Percentiles rank a stretch among this genome's conserved stretches.
Evolutionary conservation across 2,113 vertebrate species (phyloP).

Genomic region (Centropristis striata): DNA sequence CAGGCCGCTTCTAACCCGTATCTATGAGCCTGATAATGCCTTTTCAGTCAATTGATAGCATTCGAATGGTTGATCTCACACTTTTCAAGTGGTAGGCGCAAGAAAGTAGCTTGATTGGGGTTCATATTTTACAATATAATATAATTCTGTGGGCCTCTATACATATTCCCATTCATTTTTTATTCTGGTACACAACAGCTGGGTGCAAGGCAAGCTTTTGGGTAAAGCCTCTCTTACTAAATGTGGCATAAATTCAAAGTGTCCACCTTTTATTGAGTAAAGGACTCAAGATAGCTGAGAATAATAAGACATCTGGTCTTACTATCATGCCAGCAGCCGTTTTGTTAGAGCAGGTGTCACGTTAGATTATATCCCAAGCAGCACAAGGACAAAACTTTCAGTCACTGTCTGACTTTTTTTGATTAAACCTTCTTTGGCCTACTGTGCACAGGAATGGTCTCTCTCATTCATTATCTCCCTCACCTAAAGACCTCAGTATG

Average conservation of each 20-base stretch:
- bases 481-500: constrained; percentile 48
- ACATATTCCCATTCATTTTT: background rate
- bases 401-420: constrained; percentile 26
- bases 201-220: background rate
- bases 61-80: no score
- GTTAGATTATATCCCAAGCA: background rate
- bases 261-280: background rate
- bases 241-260: constrained; percentile 10
- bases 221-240: background rate
- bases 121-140: background rate
- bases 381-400: constrained; percentile 51
- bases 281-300: background rate
- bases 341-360: constrained; percentile 34
- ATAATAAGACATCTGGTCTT: constrained; percentile 9
- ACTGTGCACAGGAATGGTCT: constrained; percentile 11
- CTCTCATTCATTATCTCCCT: constrained; percentile 42
- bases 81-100: background rate
- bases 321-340: background rate
- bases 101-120: background rate
- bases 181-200: background rate
- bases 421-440: constrained; percentile 31
- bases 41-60: no score
- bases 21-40: no score
- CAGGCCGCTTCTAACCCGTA: no score
- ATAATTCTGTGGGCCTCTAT: background rate